Evolutionary conservation across 2,797 vertebrate genomes (phyloP), one percentile per base, ranked within the genome.

Genomic region (Alauda arvensis): DNA sequence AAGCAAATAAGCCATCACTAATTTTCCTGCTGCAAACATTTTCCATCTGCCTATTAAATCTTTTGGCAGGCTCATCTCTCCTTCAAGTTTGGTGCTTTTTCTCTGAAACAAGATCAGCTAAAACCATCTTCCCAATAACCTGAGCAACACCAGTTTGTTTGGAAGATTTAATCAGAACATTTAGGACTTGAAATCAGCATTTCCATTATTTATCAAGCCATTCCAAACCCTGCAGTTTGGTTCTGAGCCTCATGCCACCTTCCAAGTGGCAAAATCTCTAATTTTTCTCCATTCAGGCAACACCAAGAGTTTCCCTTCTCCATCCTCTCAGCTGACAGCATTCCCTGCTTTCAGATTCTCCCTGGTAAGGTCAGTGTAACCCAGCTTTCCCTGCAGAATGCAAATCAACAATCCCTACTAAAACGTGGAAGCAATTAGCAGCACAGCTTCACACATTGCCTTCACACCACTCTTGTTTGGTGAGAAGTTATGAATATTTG

Each of bases 351-450:
- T 57, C 40, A 60, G 57, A 55, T 34, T 76, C 75, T 69, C 85
- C 31, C 59, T 31, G 48, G 3, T 55, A 77, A 89, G 89, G 83
- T 86, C 83, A 82, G 62, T 18, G 49, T 19, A 71, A 91, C 68
- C 65, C 12, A 53, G 31, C 65, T 84, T 43, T n/a, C 31, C 70
- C 46, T 77, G 55, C 48, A 53, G 72, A 56, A 91, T 61, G 78
- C 78, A 92, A 84, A 84, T 62, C 46, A 70, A 65, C 86, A 79
- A 78, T 62, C 45, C 81, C 52, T 24, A 88, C 92, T 89, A 91
- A 93, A 93, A 92, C 21, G 52, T 24, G 68, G 59, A 75, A 92
- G 85, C 61, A 82, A 93, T 93, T 92, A 94, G 59, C 76, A 88
- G 55, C 93, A 63, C 81, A 85, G 72, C 46, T 94, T 94, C 93